Evolutionary conservation across 2,797 vertebrate species (phyloP).

Genomic region (Amblyopsis hoosieri): DNA sequence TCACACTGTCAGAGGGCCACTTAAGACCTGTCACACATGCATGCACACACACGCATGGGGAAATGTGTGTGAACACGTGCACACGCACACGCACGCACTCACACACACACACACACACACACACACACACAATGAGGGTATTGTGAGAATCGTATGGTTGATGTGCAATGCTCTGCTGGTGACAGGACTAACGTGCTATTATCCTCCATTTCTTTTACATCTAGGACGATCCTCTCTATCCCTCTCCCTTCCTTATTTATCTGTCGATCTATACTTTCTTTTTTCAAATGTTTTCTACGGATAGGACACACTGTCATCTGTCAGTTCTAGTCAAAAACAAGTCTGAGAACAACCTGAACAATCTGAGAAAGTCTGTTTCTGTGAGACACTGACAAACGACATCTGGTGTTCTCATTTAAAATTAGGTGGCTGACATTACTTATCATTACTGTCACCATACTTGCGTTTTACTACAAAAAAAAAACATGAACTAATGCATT

Average conservation of each 20-base stretch:
- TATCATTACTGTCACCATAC: too few relatives aligned
- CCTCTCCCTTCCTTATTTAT: constrained; percentile 45
- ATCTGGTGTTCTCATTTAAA: not conserved
- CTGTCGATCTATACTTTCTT: constrained; percentile 42
- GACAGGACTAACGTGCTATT: constrained; percentile 66
- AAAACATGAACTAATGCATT: too few relatives aligned
- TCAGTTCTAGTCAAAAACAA: constrained; percentile 1
- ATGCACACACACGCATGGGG: not conserved
- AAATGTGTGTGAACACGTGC: not conserved
- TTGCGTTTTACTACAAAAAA: too few relatives aligned
- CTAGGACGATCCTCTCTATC: constrained; percentile 37
- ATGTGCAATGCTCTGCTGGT: constrained; percentile 41
- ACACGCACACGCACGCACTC: constrained; percentile 15
- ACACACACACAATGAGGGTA: constrained; percentile 26
- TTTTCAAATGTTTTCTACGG: constrained; percentile 40
- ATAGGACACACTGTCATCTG: constrained; percentile 26
- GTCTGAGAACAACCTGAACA: not conserved
- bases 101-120: constrained; percentile 15
- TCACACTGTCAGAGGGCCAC: constrained; percentile 64
- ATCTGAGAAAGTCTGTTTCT: not conserved
- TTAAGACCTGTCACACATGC: constrained; percentile 55
- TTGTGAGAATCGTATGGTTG: constrained; percentile 50
- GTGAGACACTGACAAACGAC: not conserved
- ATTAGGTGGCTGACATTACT: too few relatives aligned
- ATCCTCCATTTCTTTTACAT: constrained; percentile 63